Percentiles rank a stretch among this genome's conserved stretches.
Evolutionary conservation across 2,797 vertebrate genomes (phyloP).

Genomic region (Tokudaia tokunoshimensis): DNA sequence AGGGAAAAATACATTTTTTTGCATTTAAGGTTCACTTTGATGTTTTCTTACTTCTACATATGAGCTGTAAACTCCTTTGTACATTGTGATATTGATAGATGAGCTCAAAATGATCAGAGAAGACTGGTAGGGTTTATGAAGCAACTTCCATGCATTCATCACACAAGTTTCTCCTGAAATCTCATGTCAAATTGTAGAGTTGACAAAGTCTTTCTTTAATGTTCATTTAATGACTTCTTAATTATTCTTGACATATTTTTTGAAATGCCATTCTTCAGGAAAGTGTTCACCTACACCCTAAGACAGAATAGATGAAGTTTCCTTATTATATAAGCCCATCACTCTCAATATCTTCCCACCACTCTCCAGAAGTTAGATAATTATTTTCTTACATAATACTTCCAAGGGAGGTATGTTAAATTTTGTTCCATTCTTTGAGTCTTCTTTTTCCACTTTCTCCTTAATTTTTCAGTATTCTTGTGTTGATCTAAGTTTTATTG

Average conservation of each 20-base stretch:
- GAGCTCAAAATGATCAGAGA: neutral
- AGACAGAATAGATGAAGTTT: neutral
- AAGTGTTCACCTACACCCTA: neutral
- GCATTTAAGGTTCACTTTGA: neutral
- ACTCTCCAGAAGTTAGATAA: neutral
- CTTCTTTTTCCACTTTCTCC: neutral
- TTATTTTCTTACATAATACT: neutral
- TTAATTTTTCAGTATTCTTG: neutral
- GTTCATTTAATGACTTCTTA: conserved; percentile 13
- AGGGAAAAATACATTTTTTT: neutral
- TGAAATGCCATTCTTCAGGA: conserved; percentile 28
- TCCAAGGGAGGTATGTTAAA: neutral
- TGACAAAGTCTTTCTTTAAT: neutral
- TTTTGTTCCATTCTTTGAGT: neutral
- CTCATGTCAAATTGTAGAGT: neutral
- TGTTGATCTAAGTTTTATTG: neutral
- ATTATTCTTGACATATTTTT: conserved; percentile 38
- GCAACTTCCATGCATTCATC: neutral
- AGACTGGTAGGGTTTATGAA: neutral
- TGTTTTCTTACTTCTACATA: neutral
- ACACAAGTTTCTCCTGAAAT: neutral
- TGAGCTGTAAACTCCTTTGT: neutral
- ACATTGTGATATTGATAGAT: neutral
- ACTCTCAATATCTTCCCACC: neutral
- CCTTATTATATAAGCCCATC: neutral